Evolutionary conservation across 2,797 vertebrate species (phyloP).

Genomic region (Betta splendens): DNA sequence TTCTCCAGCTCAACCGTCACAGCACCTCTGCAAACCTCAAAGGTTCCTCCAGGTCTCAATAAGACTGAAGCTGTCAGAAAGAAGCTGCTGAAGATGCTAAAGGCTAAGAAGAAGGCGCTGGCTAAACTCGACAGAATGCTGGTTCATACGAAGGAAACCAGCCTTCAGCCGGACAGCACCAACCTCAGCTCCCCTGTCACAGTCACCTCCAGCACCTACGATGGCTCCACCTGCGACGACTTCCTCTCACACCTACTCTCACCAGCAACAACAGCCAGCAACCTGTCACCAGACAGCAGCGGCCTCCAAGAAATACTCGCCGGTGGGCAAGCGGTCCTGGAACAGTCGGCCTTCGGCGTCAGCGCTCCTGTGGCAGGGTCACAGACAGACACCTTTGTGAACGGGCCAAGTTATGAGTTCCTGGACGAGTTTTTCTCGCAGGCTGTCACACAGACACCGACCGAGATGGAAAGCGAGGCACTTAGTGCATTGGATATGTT

Average conservation of each 20-base stretch:
- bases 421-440: constrained; percentile 86
- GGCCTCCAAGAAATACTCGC: constrained; percentile 67
- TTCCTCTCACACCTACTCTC: constrained; percentile 88
- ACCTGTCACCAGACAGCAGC: constrained; percentile 81
- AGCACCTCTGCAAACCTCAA: not conserved
- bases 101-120: constrained; percentile 92
- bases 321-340: constrained; percentile 34
- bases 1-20: not conserved
- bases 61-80: constrained; percentile 85
- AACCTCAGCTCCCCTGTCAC: constrained; percentile 67
- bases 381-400: constrained; percentile 34
- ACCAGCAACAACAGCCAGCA: constrained; percentile 75
- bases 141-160: constrained; percentile 4
- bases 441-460: constrained; percentile 66
- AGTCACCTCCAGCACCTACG: constrained; percentile 69
- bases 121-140: constrained; percentile 84
- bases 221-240: constrained; percentile 74
- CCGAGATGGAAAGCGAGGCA: constrained; percentile 76
- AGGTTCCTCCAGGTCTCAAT: constrained; percentile 43
- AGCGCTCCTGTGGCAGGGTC: constrained; percentile 14
- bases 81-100: constrained; percentile 90
- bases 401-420: constrained; percentile 70
- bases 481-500: constrained; percentile 86
- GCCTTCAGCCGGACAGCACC: constrained; percentile 77
- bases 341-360: constrained; percentile 15